Conservation (phyloP, 2,888 invertebrate species). For the Sesia apiformis region DNA sequence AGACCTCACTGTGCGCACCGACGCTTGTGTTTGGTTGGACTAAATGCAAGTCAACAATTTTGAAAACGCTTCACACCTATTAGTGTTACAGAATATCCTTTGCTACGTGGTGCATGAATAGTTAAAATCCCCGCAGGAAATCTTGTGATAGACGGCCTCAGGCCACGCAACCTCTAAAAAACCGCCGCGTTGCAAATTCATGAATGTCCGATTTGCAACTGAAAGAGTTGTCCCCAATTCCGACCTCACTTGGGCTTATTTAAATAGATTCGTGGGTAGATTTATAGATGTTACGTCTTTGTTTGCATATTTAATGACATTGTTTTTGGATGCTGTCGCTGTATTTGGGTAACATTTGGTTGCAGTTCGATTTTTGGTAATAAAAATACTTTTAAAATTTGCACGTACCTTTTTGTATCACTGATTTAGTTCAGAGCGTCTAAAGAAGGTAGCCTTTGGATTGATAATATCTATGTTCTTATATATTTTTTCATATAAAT, state of each 20-base stretch:
- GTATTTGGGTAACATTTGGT: too few species aligned
- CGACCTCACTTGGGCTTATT: neutral
- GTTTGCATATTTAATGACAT: neutral
- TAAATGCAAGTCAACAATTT: too few species aligned
- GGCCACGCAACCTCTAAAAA: constrained; percentile 9
- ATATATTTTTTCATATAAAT: too few species aligned
- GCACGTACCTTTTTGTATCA: too few species aligned
- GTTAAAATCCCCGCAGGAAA: constrained; percentile 14
- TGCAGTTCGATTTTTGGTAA: too few species aligned
- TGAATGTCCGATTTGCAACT: constrained; percentile 18
- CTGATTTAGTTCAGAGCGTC: too few species aligned
- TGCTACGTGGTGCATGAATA: constrained; percentile 14
- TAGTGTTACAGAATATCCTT: neutral
- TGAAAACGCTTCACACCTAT: neutral
- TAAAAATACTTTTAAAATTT: too few species aligned
- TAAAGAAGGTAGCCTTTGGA: too few species aligned
- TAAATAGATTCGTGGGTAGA: neutral
- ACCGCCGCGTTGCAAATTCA: constrained; percentile 14
- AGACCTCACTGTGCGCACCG: too few species aligned
- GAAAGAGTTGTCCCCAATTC: constrained; percentile 13
- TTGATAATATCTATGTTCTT: too few species aligned
- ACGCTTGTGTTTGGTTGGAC: too few species aligned
- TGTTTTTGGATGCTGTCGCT: too few species aligned
- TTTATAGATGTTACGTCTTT: neutral
- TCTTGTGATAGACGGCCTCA: constrained; percentile 14